Evolutionary conservation across 2,797 vertebrate species (phyloP).

Genomic region (Premnoplex brunnescens): DNA sequence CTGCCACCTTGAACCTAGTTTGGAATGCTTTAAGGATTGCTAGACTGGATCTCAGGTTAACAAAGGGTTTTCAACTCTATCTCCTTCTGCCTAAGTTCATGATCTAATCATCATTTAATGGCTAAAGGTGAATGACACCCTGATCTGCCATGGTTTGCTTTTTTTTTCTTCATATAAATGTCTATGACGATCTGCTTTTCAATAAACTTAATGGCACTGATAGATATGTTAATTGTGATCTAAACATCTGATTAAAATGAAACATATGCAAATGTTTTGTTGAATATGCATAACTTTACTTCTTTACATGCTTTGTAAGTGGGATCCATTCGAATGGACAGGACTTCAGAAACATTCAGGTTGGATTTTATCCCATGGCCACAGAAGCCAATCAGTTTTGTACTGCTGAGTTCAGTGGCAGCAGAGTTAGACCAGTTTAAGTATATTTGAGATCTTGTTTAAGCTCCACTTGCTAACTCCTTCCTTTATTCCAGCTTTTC

Average conservation of each 20-base stretch:
- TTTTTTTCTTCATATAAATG: background rate
- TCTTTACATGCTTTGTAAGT: background rate
- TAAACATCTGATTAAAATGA: background rate
- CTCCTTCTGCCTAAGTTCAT: background rate
- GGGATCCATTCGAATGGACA: rapidly evolving
- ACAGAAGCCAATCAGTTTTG: background rate
- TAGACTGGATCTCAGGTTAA: background rate
- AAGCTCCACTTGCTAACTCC: background rate
- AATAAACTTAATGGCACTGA: background rate
- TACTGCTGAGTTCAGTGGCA: background rate
- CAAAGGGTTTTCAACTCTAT: background rate
- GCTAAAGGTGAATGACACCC: background rate
- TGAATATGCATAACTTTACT: background rate
- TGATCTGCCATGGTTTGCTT: background rate
- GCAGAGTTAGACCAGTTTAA: background rate
- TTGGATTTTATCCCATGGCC: background rate
- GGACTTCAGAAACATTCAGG: background rate
- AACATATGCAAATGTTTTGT: background rate
- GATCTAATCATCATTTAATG: background rate
- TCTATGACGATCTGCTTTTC: background rate
- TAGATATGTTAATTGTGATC: background rate
- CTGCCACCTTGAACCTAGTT: background rate
- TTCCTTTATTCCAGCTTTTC: background rate
- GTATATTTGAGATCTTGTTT: background rate
- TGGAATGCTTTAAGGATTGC: background rate